Evolutionary conservation across 2,888 invertebrate species (phyloP), one percentile per base, ranked within the genome.

Genomic region (Lymantria dispar): DNA sequence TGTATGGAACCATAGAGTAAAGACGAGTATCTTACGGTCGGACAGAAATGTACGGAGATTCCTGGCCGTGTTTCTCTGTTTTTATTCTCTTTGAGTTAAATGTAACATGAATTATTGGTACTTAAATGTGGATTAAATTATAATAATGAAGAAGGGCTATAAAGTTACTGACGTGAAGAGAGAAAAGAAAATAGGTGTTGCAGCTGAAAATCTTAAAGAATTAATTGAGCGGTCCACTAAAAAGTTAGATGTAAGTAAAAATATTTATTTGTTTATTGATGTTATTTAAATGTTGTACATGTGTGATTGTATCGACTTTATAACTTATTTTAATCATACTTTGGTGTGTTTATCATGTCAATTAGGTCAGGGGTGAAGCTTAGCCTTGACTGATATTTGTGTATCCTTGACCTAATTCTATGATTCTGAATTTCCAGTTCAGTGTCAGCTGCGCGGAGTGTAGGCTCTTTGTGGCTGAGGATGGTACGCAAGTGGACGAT

Each of bases 401-500:
- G 15, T 14, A 40, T 10, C 48, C 81, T 78, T 85, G 83, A 77
- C 84, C 80, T 72, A 76, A 71, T 78, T 83, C 52, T 10, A 15
- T 47, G n/a, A 45, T 45, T 54, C 46, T 48, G 58, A 70, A 71
- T 87, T 85, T 66, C 48, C 76, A 89, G 87, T 90, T 92, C 80
- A 87, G 86, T 83, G 87, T 88, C 80, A 84, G 79, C 58, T 80
- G 88, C 74, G 80, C 84, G 57, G 83, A 84, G 43, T 91, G 92
- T 68, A 86, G 91, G 51, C 82, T 94, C 38, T 93, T 87, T 76
- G 87, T 94, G 56, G 92, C 94, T 15, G 89, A 92, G 62, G 95
- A 96, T 81, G 96, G 96, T 46, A 95, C 95, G 31, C 88, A 93
- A 63, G 93, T 96, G 13, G 93, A 94, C 42, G 95, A 94, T 66